Evolutionary conservation across 2,797 vertebrate genomes (phyloP), one percentile per base, ranked within the genome.

Genomic region (Tenualosa ilisha): DNA sequence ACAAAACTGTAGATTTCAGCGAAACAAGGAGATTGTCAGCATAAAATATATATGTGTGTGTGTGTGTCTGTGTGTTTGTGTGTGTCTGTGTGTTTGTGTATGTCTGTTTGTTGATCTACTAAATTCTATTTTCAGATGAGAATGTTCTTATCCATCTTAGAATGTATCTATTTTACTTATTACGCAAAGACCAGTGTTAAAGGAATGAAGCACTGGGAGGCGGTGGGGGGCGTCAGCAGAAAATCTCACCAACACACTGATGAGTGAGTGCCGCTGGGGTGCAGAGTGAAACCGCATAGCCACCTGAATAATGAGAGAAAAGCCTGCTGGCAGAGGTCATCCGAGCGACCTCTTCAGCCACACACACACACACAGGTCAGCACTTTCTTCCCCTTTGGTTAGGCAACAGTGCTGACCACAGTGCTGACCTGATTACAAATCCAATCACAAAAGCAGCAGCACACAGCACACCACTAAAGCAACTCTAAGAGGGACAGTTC

Each of bases 341-440:
- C 24, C 0, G 3, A 68, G 22, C 3, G 13, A 63, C 61, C 61
- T 63, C 22, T 24, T 8, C 46, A 50, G 6, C 2, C 59, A 63
- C 59, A 63, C 59, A 63, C 59, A 63, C 59, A n/a, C n/a, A n/a
- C 20, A 56, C 6, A 72, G 65, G 65, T 72, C 65, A 72, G 65
- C 24, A 11, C 65, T 26, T 9, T 26, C 61, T 43, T 37, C 12
- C 11, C 37, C 68, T 43, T 15, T 43, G 15, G 4, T 75, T 75
- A 43, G 68, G 37, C 12, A 75, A 75, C 68, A 75, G 15, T 43
- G 68, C 37, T 43, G 31, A 75, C 68, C 68, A 43, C 37, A 75
- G 11, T 1, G 0, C 68, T 43, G 68, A 37, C 68, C 31, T 75
- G 68, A 75, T 20, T 43, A 37, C 26, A 43, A 37, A 63, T 20